A percentile compares a stretch with the other conserved stretches of the same genome.
These are phyloP conservation scores for Drosophila truncata DNA, from an alignment of 1,140 invertebrate genomes.

Conservation along the genomic window DNA sequence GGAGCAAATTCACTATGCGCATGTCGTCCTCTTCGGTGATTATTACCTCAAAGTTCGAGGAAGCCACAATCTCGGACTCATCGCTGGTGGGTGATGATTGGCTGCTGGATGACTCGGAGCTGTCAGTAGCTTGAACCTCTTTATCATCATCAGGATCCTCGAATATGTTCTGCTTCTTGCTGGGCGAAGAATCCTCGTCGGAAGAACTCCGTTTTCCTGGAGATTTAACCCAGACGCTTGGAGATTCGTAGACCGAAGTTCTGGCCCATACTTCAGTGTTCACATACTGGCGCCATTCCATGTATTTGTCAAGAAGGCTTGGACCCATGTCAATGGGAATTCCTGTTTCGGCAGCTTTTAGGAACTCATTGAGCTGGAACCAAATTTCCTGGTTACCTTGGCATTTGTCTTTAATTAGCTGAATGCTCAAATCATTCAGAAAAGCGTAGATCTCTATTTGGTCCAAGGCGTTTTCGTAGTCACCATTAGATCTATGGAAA, in stretches of 20 bases:
- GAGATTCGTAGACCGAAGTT: no score
- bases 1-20: constrained; percentile 19
- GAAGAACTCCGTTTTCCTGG: background rate
- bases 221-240: background rate
- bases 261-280: background rate
- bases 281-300: constrained; percentile 26
- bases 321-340: constrained; percentile 53
- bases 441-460: background rate
- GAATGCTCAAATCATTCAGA: background rate
- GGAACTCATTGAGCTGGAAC: background rate
- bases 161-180: background rate
- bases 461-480: background rate
- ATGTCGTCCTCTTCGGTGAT: background rate
- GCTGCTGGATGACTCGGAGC: background rate
- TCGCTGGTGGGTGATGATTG: background rate
- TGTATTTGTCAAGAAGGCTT: constrained; percentile 39
- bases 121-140: background rate
- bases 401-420: no score
- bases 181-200: background rate
- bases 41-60: background rate
- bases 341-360: background rate
- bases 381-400: background rate
- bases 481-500: background rate
- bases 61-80: background rate
- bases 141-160: background rate